Conservation (phyloP, 2,113 vertebrate species). For the Pimephales promelas region DNA sequence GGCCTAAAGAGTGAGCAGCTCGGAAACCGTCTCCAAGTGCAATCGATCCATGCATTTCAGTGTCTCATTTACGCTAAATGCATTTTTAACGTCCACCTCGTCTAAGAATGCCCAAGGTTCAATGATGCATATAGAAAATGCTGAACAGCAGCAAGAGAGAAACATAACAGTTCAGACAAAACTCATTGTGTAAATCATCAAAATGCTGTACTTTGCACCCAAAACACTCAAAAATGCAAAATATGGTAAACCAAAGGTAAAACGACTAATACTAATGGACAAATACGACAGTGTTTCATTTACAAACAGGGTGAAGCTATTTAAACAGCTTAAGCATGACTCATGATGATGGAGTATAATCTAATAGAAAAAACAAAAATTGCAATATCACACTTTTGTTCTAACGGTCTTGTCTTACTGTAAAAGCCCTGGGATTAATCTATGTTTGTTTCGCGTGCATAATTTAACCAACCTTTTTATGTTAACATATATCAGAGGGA, state of each 20-base stretch:
- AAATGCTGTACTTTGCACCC: background rate
- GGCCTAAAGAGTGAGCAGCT: constrained; percentile 42
- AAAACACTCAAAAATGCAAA: background rate
- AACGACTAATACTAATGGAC: background rate
- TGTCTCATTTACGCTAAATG: constrained; percentile 55
- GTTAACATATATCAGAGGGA: constrained; percentile 34
- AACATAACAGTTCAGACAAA: background rate
- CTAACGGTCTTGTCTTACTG: background rate
- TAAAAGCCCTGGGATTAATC: constrained; percentile 20
- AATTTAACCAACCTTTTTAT: constrained; percentile 43
- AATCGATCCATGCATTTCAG: constrained; percentile 52
- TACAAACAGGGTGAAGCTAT: background rate
- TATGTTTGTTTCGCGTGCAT: constrained; percentile 30
- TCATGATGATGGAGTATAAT: background rate
- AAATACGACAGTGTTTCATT: background rate
- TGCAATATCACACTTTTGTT: background rate
- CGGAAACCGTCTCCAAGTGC: constrained; percentile 34
- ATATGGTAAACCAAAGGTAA: background rate
- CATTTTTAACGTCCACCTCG: constrained; percentile 45
- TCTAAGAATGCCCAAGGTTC: constrained; percentile 37
- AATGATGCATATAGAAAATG: constrained; percentile 36
- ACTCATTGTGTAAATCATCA: background rate
- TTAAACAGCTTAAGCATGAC: background rate
- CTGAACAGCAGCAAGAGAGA: constrained; percentile 20
- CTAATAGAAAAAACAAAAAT: background rate